phyloP scores from a whole-genome alignment of 2,888 invertebrate genomes.

The Muscina levida region DNA sequence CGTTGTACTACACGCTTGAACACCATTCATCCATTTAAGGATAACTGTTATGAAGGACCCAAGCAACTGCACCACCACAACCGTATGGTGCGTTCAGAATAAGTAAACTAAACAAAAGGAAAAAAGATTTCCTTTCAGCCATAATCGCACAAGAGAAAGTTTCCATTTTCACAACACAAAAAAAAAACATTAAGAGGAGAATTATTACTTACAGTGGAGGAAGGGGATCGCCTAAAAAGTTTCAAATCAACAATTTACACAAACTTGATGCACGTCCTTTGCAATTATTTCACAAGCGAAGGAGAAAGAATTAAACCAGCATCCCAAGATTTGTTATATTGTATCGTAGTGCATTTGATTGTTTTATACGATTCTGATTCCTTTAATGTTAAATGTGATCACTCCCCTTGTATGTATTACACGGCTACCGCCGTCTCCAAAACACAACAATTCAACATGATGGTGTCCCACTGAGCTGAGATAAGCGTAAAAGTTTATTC shows the following conservation, averaged over 20 bases:
- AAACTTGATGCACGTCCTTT: not conserved
- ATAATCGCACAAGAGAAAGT: conserved; percentile 45
- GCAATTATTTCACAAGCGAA: not conserved
- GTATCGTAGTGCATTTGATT: conserved; percentile 29
- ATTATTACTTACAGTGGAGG: not conserved
- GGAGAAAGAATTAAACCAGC: not conserved
- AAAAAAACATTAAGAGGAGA: not conserved
- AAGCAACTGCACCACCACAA: not conserved
- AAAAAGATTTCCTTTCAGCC: conserved; percentile 53
- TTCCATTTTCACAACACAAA: not conserved
- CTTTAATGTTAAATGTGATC: no score
- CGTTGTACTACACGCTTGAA: conserved; percentile 38
- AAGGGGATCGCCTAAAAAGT: not conserved
- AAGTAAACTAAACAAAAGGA: conserved; percentile 7
- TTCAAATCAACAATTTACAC: conserved; percentile 2
- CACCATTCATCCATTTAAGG: conserved; percentile 31
- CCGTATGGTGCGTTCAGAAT: not conserved
- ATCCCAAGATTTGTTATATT: conserved; percentile 10
- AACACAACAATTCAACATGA: not conserved
- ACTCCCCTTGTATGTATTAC: no score
- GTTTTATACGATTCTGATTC: conserved; percentile 26
- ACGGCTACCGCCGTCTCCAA: no score
- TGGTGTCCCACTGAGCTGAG: not conserved
- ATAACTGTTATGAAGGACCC: not conserved
- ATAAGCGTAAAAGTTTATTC: conserved; percentile 31